Conservation (phyloP, 2,888 invertebrate species). For the Ryuthela nishihirai region DNA sequence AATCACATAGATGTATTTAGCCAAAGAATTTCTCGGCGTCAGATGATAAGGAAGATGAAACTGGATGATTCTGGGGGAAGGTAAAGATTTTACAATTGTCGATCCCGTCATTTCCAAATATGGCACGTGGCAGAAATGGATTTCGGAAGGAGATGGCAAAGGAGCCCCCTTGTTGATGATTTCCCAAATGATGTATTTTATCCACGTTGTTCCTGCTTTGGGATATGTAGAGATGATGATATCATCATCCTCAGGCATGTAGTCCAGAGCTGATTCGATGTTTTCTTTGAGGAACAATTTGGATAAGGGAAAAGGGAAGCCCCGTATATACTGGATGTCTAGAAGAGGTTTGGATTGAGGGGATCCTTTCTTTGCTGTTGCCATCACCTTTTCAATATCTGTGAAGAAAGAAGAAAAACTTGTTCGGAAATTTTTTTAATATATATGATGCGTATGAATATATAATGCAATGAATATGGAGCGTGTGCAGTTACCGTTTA, state of each 20-base stretch:
- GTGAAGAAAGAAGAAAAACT: too few relatives aligned
- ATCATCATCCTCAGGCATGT: conserved; percentile 1
- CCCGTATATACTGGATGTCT: too few relatives aligned
- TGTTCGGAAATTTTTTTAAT: too few relatives aligned
- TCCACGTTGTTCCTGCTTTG: conserved; percentile 17
- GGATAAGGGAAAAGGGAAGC: too few relatives aligned
- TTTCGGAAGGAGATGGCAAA: conserved; percentile 44
- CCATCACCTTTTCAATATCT: too few relatives aligned
- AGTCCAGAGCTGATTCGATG: not conserved
- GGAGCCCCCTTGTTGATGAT: conserved; percentile 1
- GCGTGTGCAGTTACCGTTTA: too few relatives aligned
- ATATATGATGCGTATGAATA: too few relatives aligned
- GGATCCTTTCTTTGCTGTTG: too few relatives aligned
- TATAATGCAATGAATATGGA: too few relatives aligned
- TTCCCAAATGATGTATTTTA: conserved; percentile 11
- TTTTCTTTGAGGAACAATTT: too few relatives aligned
- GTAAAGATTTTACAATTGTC: not conserved
- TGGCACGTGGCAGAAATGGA: conserved; percentile 39
- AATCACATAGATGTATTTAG: conserved; percentile 51
- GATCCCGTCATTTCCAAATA: conserved; percentile 1
- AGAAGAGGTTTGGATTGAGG: too few relatives aligned
- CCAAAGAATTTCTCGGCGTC: not conserved
- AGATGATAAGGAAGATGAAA: not conserved
- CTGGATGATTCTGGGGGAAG: not conserved
- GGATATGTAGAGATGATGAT: conserved; percentile 7